A percentile compares a stretch with the other conserved stretches of the same genome.
Conservation (phyloP, 2,888 invertebrate species). For the Orthonychiurus folsomi region DNA sequence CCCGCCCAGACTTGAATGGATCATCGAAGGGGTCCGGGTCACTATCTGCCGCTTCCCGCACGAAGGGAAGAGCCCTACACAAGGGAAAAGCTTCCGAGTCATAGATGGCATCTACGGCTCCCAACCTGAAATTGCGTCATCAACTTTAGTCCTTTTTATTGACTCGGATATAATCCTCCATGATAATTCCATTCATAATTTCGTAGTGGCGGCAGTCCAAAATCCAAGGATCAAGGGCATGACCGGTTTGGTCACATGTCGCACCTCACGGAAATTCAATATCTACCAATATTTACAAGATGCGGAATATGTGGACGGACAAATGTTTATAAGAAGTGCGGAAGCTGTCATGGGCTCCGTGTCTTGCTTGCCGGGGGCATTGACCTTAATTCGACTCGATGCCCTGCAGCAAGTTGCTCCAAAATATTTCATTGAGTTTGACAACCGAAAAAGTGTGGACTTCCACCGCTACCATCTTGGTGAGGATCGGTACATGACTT, state of each 20-base stretch:
- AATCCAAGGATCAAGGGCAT: slow-evolving; percentile 21
- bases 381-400: slow-evolving; percentile 18
- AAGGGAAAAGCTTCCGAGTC: slow-evolving; percentile 20
- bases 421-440: slow-evolving; percentile 21
- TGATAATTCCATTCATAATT: slow-evolving; percentile 21
- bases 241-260: slow-evolving; percentile 24
- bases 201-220: slow-evolving; percentile 12
- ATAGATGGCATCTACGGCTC: slow-evolving; percentile 21
- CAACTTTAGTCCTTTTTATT: slow-evolving; percentile 20
- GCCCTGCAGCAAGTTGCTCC: slow-evolving; percentile 22
- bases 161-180: slow-evolving; percentile 28
- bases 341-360: slow-evolving; percentile 23
- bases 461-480: slow-evolving; percentile 22
- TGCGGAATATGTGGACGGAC: slow-evolving; percentile 23
- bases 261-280: slow-evolving; percentile 19
- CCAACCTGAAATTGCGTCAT: slow-evolving; percentile 2
- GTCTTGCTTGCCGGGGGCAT: slow-evolving; percentile 24
- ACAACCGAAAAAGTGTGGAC: slow-evolving; percentile 17
- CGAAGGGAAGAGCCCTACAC: slow-evolving; percentile 24
- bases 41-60: slow-evolving; percentile 26
- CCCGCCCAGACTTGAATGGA: slow-evolving; percentile 22
- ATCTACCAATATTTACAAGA: slow-evolving; percentile 25
- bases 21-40: slow-evolving; percentile 19
- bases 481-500: slow-evolving; percentile 29
- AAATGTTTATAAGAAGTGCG: slow-evolving; percentile 22